phyloP scores from a whole-genome alignment of 2,113 vertebrate genomes.

The Paracyprichromis sp. region DNA sequence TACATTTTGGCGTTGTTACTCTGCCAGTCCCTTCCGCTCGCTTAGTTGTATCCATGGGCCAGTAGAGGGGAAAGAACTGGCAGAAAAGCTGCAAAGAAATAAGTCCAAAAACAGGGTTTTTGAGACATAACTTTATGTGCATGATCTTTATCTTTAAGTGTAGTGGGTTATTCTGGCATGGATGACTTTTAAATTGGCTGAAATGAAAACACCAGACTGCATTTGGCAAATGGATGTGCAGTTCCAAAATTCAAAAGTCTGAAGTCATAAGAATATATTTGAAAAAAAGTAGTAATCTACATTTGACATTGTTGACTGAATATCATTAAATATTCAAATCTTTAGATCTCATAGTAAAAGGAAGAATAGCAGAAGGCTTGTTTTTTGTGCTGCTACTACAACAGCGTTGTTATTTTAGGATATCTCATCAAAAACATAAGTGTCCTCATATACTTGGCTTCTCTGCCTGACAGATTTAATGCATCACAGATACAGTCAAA shows the following conservation, averaged over 20 bases:
- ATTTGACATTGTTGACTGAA: neutral
- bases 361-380: neutral
- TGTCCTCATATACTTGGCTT: neutral
- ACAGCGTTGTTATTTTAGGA: neutral
- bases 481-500: neutral
- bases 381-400: neutral
- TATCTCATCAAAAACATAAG: neutral
- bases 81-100: neutral
- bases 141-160: constrained; percentile 19
- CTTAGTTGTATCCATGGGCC: constrained; percentile 7
- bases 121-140: constrained; percentile 3
- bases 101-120: constrained; percentile 3
- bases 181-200: neutral
- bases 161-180: constrained; percentile 28
- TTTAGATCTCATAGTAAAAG: neutral
- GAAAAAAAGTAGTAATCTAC: neutral
- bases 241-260: neutral
- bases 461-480: neutral
- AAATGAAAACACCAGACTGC: neutral
- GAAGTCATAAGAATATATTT: neutral
- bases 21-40: constrained; percentile 19
- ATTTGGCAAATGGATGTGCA: constrained; percentile 7
- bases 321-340: neutral
- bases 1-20: neutral
- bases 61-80: constrained; percentile 4